Evolutionary conservation across 64 coral and sea anemone genomes (phyloP).

Genomic region (Catalaphyllia jardinei): DNA sequence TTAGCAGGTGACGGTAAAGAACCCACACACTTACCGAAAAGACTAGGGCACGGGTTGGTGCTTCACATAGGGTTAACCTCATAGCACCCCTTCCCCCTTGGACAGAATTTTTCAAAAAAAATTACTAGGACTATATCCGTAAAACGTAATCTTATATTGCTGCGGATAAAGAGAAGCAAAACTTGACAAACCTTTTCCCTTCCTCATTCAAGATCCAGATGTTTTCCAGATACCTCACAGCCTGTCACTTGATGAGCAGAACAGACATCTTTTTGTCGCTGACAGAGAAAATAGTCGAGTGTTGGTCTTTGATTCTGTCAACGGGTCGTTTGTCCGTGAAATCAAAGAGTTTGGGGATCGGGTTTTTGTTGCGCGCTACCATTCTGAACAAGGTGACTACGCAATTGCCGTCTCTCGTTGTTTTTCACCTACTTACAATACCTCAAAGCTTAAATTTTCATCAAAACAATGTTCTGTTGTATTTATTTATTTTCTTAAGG

Average conservation of each 20-base stretch:
- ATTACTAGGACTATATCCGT: too few species aligned
- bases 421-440: background rate
- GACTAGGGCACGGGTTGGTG: too few species aligned
- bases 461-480: background rate
- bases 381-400: constrained; percentile 48
- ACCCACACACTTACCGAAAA: too few species aligned
- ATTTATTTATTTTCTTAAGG: constrained; percentile 22
- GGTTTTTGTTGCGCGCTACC: constrained; percentile 82
- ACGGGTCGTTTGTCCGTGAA: constrained; percentile 5
- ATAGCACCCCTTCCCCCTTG: too few species aligned
- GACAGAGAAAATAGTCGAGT: constrained; percentile 93
- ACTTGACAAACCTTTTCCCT: background rate
- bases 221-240: constrained; percentile 76
- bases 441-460: too few species aligned
- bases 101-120: too few species aligned
- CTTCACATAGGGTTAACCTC: too few species aligned
- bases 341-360: constrained; percentile 59
- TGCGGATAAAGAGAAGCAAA: background rate
- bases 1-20: too few species aligned
- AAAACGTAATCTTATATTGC: background rate
- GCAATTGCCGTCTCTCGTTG: background rate
- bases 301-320: constrained; percentile 50
- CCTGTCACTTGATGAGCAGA: constrained; percentile 61
- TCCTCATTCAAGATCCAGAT: constrained; percentile 10
- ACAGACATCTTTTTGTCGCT: constrained; percentile 63